Conservation (phyloP, 2,888 invertebrate genomes). For the Euspilapteryx auroguttella region DNA sequence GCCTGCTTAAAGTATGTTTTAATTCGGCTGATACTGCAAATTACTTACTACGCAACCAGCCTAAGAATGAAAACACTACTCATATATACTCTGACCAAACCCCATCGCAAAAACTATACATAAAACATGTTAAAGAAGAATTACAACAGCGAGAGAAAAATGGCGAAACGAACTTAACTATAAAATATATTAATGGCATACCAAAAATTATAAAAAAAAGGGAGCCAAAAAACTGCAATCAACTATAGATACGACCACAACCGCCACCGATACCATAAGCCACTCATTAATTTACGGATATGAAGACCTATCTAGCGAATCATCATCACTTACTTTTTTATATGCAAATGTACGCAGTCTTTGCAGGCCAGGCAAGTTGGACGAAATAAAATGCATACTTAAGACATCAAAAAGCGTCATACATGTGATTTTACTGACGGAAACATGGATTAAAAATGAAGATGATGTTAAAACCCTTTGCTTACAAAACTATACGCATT, state of each 20-base stretch:
- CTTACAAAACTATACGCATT: neutral
- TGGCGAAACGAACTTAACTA: neutral
- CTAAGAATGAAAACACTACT: neutral
- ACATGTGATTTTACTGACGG: neutral
- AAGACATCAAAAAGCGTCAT: neutral
- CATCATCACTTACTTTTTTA: neutral
- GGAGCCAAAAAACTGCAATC: neutral
- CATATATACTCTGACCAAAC: constrained; percentile 2
- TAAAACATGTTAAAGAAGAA: neutral
- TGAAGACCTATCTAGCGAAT: neutral
- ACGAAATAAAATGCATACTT: neutral
- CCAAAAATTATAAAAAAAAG: neutral
- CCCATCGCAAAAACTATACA: constrained; percentile 1
- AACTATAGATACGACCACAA: neutral
- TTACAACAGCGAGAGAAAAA: constrained; percentile 1
- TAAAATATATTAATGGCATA: neutral
- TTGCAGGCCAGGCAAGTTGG: neutral
- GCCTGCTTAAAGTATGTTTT: constrained; percentile 3
- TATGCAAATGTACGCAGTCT: constrained; percentile 1
- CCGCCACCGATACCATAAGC: neutral
- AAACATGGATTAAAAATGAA: neutral
- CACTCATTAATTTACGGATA: too few species aligned
- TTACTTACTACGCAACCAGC: constrained; percentile 1
- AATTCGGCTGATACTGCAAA: neutral
- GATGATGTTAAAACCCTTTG: neutral